phyloP scores from a whole-genome alignment of 2,888 invertebrate genomes.

The Cheilosia grossa region DNA sequence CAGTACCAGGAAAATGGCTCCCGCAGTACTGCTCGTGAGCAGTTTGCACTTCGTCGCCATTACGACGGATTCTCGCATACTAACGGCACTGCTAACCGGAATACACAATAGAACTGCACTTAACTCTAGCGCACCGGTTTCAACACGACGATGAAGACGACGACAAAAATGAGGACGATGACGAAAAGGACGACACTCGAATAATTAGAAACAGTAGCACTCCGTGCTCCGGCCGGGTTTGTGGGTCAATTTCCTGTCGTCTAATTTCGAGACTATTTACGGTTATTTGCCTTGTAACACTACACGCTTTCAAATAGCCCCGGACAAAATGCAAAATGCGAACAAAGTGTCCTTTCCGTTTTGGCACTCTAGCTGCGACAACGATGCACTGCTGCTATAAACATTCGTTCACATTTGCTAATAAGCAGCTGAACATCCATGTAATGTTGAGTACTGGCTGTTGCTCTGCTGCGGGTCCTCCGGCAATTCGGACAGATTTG shows the following conservation, averaged over 20 bases:
- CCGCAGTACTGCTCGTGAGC: slow-evolving; percentile 39
- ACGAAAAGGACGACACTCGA: slow-evolving; percentile 23
- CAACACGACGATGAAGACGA: slow-evolving; percentile 4
- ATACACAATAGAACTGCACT: slow-evolving; percentile 10
- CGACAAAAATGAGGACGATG: not conserved
- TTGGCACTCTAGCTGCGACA: slow-evolving; percentile 41
- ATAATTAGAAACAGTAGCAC: slow-evolving; percentile 3
- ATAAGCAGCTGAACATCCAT: slow-evolving; percentile 51
- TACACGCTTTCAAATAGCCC: not conserved
- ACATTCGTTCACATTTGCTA: slow-evolving; percentile 38
- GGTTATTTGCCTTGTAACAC: slow-evolving; percentile 7
- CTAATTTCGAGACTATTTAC: slow-evolving; percentile 34
- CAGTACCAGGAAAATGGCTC: slow-evolving; percentile 77
- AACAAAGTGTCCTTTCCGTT: slow-evolving; percentile 36
- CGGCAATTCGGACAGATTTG: slow-evolving; percentile 8
- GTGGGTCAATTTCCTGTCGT: slow-evolving; percentile 31
- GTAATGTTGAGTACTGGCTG: slow-evolving; percentile 28
- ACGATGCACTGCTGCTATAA: slow-evolving; percentile 29
- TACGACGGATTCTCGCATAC: slow-evolving; percentile 51
- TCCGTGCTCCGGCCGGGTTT: slow-evolving; percentile 11
- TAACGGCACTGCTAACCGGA: slow-evolving; percentile 15
- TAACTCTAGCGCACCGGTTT: slow-evolving; percentile 1
- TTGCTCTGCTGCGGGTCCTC: slow-evolving; percentile 24
- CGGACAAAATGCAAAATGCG: slow-evolving; percentile 14
- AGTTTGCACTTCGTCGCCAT: slow-evolving; percentile 58